Evolutionary conservation across 1,140 invertebrate species (phyloP).

Genomic region (Trichonephila clavata): DNA sequence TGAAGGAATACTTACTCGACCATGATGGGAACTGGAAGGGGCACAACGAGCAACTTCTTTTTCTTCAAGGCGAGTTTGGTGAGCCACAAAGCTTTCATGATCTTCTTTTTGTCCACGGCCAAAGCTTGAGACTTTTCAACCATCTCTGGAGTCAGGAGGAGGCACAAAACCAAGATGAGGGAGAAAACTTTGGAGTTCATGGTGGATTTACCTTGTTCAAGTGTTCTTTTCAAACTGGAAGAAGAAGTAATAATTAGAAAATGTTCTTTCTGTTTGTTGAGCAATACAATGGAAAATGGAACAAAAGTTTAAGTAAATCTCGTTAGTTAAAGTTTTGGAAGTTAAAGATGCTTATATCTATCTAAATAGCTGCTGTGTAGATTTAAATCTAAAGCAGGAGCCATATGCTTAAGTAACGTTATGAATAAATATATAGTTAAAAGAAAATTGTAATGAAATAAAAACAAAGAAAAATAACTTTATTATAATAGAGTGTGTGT

Average conservation of each 20-base stretch:
- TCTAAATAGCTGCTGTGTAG: too few species aligned
- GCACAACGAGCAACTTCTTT: conserved; percentile 72
- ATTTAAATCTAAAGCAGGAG: too few species aligned
- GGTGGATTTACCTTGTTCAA: background rate
- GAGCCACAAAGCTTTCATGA: conserved; percentile 73
- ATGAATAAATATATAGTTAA: too few species aligned
- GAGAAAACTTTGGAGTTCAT: conserved; percentile 52
- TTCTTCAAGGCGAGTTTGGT: conserved; percentile 69
- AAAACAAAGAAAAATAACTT: too few species aligned
- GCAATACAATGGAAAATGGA: background rate
- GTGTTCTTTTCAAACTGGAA: background rate
- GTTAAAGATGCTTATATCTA: too few species aligned
- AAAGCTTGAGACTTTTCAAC: conserved; percentile 53
- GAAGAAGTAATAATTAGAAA: background rate
- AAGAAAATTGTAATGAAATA: too few species aligned
- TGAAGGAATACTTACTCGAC: conserved; percentile 64
- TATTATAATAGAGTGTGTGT: too few species aligned
- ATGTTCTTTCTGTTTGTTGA: too few species aligned
- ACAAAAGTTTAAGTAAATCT: background rate
- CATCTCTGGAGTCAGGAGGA: conserved; percentile 34
- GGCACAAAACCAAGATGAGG: conserved; percentile 20
- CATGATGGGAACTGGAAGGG: conserved; percentile 66
- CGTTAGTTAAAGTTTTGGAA: background rate
- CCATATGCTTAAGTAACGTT: too few species aligned
- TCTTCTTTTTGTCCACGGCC: conserved; percentile 73